Base-by-base conservation (phyloP, 2,888 invertebrate species). In the Cephus spinipes region DNA sequence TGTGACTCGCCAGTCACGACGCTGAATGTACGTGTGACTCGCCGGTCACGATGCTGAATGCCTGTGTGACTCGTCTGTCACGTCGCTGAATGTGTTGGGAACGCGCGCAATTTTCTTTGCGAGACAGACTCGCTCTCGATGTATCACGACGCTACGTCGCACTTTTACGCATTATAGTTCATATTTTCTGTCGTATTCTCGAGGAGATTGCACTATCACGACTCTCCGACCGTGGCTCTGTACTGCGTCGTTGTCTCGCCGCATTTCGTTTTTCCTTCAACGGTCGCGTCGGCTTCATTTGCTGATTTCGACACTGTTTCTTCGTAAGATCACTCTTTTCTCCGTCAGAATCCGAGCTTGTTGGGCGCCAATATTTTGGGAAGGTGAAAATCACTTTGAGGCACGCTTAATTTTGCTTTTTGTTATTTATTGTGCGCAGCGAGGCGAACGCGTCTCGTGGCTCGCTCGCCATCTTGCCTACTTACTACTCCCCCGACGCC, bases 301-400 rank as follows among this genome's bases (percentile, higher is more conserved):
- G 68, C 68, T 68, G 68, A 68, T 68, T 68, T 68, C 1, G 34
- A 34, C 68, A 68, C 68, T 68, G 15, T 30, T 23, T 68, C 68
- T 11, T 68, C 11, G 30, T 12, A 68, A 68, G 11, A 11, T 73
- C 32, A 73, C 31, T 73, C 73, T 23, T 73, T 73, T 32, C 32
- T 73, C 73, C 1, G 73, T 31, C 34, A 11, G 73, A 73, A 32
- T 73, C 23, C 73, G 34, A 73, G 73, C 34, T 31, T 32, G n/a
- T 73, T 73, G 73, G 73, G 32, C 73, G 73, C 73, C 73, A 73
- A 73, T 31, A 1, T 31, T 31, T 31, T 34, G 34, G 34, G 34
- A 34, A 34, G 34, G 11, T 34, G 34, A 34, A 34, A 34, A 34
- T 34, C 34, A 34, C 34, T 34, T 34, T 34, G 34, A 34, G 2